Evolutionary conservation across 1,140 invertebrate genomes (phyloP), one percentile per base, ranked within the genome.

Genomic region (Meloidogyne exigua): DNA sequence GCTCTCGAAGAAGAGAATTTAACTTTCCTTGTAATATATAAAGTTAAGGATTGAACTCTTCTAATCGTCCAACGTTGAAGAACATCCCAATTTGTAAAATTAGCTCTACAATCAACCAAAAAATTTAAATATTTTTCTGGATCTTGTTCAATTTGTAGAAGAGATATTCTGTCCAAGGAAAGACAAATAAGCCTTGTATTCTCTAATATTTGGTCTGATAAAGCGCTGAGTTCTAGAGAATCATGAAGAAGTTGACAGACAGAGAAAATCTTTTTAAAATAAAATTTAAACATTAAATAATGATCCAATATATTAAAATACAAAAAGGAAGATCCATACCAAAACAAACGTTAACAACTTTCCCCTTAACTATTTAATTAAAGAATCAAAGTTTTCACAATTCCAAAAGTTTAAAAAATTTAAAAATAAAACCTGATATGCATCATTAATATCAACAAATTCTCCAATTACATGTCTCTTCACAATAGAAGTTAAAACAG

Each of bases 181-280:
- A 13, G 10, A 62, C 71, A 28, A 62, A 82, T 84, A 21, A 82
- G 62, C 28, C 39, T 62, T 13, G 70, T 70, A 10, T 63, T 67
- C 13, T 36, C 21, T 9, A 32, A 21, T 12, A 83, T 28, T 66
- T 81, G 71, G 0, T 75, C 68, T 28, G 67, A 68, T 23, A 75
- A 28, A 25, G 82, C n/a, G 62, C 28, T 76, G n/a, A 80, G 26
- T 21, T 67, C 36, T 11, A 82, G 23, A 11, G 70, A 71, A 66
- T 82, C 81, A 12, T 84, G 79, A 12, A 82, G 68, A 21, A 28
- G 32, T 72, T 84, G 80, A 65, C 81, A 82, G 10, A 84, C 65
- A 36, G 82, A 81, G 25, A 80, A 62, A 21, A 82, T 44, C 82
- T 81, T 21, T 39, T 62, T 12, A 21, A 69, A 13, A 79, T 25